Percentiles rank a stretch among this genome's conserved stretches.
Evolutionary conservation across 2,113 vertebrate genomes (phyloP).

Genomic region (Oophaga pumilio): DNA sequence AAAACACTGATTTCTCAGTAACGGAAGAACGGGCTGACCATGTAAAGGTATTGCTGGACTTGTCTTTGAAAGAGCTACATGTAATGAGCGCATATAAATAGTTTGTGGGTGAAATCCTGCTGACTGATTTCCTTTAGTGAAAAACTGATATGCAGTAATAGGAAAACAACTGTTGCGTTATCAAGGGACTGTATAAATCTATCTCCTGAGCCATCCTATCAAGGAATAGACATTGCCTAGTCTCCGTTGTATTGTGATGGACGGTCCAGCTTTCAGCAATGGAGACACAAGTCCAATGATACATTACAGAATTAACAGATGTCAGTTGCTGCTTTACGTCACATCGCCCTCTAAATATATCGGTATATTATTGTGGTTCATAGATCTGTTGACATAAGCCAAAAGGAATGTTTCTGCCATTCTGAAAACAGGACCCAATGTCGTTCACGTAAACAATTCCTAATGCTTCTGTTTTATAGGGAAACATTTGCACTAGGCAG

Average conservation of each 20-base stretch:
- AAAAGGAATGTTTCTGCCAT: slow-evolving; percentile 3
- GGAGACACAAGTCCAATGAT: background rate
- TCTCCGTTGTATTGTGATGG: background rate
- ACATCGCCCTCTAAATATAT: slow-evolving; percentile 26
- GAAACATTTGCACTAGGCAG: slow-evolving; percentile 32
- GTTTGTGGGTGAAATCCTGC: too few species aligned
- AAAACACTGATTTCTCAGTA: too few species aligned
- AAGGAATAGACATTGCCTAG: background rate
- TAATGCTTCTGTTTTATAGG: slow-evolving; percentile 35
- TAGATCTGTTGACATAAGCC: background rate
- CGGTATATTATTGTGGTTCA: background rate
- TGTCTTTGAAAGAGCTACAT: too few species aligned
- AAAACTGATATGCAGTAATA: too few species aligned
- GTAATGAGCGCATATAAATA: too few species aligned
- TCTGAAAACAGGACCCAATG: background rate
- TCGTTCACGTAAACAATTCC: background rate
- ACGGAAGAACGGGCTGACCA: too few species aligned
- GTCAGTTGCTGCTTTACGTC: slow-evolving; percentile 10
- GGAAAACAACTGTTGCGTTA: too few species aligned
- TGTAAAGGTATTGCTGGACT: too few species aligned
- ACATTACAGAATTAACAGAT: slow-evolving; percentile 6
- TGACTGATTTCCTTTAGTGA: too few species aligned
- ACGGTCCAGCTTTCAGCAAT: background rate
- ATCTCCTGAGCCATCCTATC: background rate
- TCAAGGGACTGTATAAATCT: background rate